Conservation (phyloP, 2,888 invertebrate species). For the Zelleria hepariella region DNA sequence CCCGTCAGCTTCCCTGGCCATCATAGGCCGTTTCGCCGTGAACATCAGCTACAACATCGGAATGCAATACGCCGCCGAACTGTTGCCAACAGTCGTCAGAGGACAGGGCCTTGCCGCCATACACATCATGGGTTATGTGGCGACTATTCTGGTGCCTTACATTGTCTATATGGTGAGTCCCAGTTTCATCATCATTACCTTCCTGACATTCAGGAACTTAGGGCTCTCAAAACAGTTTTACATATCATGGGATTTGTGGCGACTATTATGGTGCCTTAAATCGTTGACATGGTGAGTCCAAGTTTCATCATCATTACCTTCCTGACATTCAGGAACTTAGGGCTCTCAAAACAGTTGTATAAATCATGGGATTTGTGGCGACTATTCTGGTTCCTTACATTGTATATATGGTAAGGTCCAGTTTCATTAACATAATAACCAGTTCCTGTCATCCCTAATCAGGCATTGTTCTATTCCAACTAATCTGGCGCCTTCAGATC, state of each 20-base stretch:
- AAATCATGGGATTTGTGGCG: conserved; percentile 87
- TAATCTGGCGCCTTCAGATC: no score
- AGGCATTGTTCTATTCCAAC: no score
- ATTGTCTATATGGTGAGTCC: conserved; percentile 84
- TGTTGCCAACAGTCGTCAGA: conserved; percentile 87
- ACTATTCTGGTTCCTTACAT: conserved; percentile 87
- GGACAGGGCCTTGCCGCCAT: conserved; percentile 88
- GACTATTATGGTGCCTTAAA: conserved; percentile 85
- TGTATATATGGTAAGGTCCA: conserved; percentile 79
- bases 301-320: no score
- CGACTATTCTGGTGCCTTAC: conserved; percentile 85
- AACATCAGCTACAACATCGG: conserved; percentile 92
- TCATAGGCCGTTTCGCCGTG: conserved; percentile 85
- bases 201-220: no score
- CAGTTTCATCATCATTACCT: no score
- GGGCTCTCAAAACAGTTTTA: no score
- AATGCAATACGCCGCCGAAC: conserved; percentile 88
- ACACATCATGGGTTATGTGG: conserved; percentile 87
- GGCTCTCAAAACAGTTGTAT: no score
- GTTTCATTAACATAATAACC: no score
- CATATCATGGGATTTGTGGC: conserved; percentile 89
- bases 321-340: no score
- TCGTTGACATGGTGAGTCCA: conserved; percentile 82
- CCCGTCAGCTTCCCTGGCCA: conserved; percentile 81
- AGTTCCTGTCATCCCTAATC: no score